A percentile compares a stretch with the other conserved stretches of the same genome.
Evolutionary conservation across 30 jellyfish, hydroid and myxozoan genomes (phyloP).

Genomic region (Hydractinia echinata): DNA sequence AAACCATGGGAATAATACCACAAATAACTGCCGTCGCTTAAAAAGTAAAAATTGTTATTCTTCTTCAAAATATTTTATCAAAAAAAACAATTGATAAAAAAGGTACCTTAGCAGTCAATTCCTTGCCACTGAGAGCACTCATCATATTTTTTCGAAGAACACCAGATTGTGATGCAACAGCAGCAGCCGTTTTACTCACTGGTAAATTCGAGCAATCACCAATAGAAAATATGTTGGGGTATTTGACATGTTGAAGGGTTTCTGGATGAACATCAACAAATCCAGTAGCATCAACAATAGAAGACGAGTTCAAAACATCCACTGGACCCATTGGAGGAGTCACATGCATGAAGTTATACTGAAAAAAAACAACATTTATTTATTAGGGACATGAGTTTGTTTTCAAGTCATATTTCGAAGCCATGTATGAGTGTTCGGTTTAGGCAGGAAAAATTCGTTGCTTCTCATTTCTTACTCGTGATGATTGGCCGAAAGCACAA

Average conservation of each 20-base stretch:
- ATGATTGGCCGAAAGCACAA: too few relatives aligned
- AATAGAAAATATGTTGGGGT: constrained; percentile 53
- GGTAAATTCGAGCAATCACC: constrained; percentile 91
- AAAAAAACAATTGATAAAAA: not conserved
- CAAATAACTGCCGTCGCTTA: not conserved
- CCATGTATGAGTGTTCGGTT: too few relatives aligned
- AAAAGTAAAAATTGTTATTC: not conserved
- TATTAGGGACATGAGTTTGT: too few relatives aligned
- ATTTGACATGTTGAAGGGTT: constrained; percentile 68
- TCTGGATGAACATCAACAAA: constrained; percentile 67
- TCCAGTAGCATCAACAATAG: constrained; percentile 69
- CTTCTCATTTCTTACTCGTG: too few relatives aligned
- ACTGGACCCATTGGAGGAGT: constrained; percentile 98
- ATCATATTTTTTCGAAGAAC: constrained; percentile 64
- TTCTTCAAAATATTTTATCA: not conserved
- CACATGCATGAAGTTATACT: constrained; percentile 91
- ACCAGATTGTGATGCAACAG: constrained; percentile 63
- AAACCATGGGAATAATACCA: not conserved
- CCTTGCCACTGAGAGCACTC: constrained; percentile 53
- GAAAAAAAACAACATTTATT: not conserved
- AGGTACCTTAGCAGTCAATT: constrained; percentile 47
- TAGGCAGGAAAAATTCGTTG: too few relatives aligned
- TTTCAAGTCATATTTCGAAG: too few relatives aligned
- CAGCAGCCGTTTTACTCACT: constrained; percentile 93
- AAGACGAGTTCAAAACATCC: constrained; percentile 49